phyloP scores from a whole-genome alignment of 2,888 invertebrate species.

The Prenolepis imparis region DNA sequence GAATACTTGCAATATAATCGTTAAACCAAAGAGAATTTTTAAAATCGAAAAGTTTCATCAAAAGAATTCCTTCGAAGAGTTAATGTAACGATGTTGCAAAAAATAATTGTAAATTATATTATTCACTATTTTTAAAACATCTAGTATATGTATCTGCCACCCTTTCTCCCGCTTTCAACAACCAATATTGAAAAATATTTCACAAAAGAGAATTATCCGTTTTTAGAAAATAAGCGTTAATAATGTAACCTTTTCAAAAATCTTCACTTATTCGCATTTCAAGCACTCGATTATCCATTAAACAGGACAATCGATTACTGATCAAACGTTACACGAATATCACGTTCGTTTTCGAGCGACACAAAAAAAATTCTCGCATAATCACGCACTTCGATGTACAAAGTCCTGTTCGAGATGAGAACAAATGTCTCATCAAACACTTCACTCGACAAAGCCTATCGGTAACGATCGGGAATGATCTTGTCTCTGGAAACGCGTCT shows the following conservation, averaged over 20 bases:
- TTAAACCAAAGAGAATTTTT: neutral
- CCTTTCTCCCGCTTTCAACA: neutral
- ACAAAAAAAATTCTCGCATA: conserved; percentile 27
- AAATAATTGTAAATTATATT: neutral
- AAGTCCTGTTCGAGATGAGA: neutral
- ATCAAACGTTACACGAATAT: conserved; percentile 31
- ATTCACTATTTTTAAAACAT: neutral
- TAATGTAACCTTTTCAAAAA: neutral
- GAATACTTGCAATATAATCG: neutral
- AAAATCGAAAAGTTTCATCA: neutral
- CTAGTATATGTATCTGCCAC: neutral
- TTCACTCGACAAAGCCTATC: conserved; percentile 34
- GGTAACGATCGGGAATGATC: neutral
- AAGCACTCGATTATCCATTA: neutral
- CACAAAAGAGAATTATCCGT: neutral
- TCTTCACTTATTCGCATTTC: conserved; percentile 21
- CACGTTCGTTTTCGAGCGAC: conserved; percentile 20
- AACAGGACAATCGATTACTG: neutral
- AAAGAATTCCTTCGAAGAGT: neutral
- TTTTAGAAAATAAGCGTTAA: neutral
- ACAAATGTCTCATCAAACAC: conserved; percentile 13
- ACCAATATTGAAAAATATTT: neutral
- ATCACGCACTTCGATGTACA: conserved; percentile 35
- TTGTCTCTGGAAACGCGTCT: neutral
- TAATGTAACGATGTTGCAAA: neutral